Evolutionary conservation across 2,888 invertebrate genomes (phyloP), one percentile per base, ranked within the genome.

Genomic region (Sepioteuthis lessoniana): DNA sequence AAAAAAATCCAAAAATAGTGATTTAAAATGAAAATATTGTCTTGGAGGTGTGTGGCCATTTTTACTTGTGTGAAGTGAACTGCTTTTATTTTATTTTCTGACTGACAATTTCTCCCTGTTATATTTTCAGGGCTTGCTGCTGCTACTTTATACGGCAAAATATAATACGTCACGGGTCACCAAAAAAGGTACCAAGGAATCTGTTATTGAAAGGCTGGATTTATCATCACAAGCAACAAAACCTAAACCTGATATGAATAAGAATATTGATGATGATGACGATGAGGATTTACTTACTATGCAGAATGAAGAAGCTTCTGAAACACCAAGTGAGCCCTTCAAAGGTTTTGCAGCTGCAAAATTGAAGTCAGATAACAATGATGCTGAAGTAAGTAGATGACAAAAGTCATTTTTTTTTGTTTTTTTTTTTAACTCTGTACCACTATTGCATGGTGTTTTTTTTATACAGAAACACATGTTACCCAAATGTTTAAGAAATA

Each of bases 41-140:
- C 42, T 42, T 42, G 42, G 42, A 42, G 7, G 42, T 42, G 4
- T 5, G 42, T 3, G 42, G n/a, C n/a, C n/a, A n/a, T n/a, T n/a
- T n/a, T n/a, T n/a, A n/a, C n/a, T 42, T 42, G 42, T 42, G 42
- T 5, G 42, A 42, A 5, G 42, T 5, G 42, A 42, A 42, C 42
- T 42, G 7, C 42, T 3, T 42, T 42, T 42, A 5, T 42, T 42
- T 42, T 42, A 5, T 42, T 7, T 42, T 42, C 42, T 42, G 42
- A 42, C 47, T 8, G 19, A 16, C 50, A 50, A 16, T 19, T 16
- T 19, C 50, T 16, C 16, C 19, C 21, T 16, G 21, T 92, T 19
- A 42, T 93, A n/a, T 93, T 94, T 94, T 94, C 28, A 46, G 38
- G 91, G 91, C 31, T 76, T 93, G 42, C 91, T 91, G 91, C 47